These are phyloP conservation scores for Diachasmimorpha longicaudata DNA, from an alignment of 1,140 invertebrate genomes.

Conservation along the genomic window DNA sequence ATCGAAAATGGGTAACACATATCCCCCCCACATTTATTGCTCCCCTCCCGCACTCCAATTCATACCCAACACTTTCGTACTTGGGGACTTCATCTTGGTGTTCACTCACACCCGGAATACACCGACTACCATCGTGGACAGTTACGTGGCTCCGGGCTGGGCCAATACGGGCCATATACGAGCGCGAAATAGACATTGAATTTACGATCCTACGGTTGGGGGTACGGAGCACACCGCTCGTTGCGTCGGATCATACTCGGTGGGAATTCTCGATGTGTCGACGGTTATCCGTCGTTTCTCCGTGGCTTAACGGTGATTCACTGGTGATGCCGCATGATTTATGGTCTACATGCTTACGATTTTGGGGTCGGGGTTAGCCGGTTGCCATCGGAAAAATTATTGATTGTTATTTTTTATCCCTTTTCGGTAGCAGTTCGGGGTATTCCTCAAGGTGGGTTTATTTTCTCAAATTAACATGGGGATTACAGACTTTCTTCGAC, in stretches of 20 bases:
- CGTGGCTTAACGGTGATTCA: slow-evolving; percentile 16
- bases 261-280: slow-evolving; percentile 3
- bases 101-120: not conserved
- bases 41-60: not conserved
- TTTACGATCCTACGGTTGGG: too few relatives aligned
- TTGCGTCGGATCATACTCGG: not conserved
- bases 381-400: too few relatives aligned
- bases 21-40: too few relatives aligned
- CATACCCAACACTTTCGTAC: not conserved
- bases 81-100: not conserved
- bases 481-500: too few relatives aligned
- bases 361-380: too few relatives aligned
- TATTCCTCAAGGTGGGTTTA: too few relatives aligned
- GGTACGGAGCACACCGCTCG: too few relatives aligned
- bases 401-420: too few relatives aligned
- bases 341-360: not conserved
- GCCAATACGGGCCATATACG: not conserved
- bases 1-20: not conserved
- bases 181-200: not conserved
- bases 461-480: too few relatives aligned
- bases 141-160: not conserved
- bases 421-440: too few relatives aligned
- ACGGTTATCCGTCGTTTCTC: slow-evolving; percentile 9
- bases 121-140: not conserved
- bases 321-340: not conserved